phyloP scores from a whole-genome alignment of 2,113 vertebrate species.

The Elaphurus davidianus region DNA sequence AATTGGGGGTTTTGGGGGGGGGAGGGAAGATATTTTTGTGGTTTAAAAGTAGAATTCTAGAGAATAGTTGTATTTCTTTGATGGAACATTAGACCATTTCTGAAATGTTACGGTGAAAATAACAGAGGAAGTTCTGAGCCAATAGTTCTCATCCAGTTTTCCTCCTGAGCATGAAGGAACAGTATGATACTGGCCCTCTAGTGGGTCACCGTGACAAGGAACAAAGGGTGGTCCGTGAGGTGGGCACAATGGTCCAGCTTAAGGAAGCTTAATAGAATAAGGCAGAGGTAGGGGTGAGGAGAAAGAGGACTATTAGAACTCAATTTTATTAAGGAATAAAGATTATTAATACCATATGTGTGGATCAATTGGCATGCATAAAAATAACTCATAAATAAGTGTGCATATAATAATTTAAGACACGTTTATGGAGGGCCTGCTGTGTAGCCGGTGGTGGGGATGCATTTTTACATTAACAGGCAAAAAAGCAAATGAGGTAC shows the following conservation, averaged over 20 bases:
- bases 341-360: background rate
- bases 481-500: background rate
- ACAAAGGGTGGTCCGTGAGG: background rate
- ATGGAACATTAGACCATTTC: background rate
- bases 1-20: rapidly evolving
- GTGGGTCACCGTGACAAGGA: background rate
- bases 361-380: background rate
- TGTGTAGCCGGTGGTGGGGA: background rate
- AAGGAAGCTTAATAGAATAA: background rate
- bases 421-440: background rate
- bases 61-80: constrained; percentile 41
- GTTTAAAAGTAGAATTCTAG: constrained; percentile 48
- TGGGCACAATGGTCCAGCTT: background rate
- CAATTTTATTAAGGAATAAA: background rate
- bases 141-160: background rate
- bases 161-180: background rate
- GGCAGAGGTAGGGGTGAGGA: background rate
- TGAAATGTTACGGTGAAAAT: background rate
- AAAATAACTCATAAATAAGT: background rate
- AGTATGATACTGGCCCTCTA: background rate
- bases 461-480: background rate
- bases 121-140: background rate
- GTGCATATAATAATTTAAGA: background rate
- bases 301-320: background rate
- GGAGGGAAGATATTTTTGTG: background rate